Percentiles rank a stretch among this genome's conserved stretches.
These are phyloP conservation scores for Pristionchus japonicus DNA, from an alignment of 2,888 invertebrate genomes.

Conservation along the genomic window DNA sequence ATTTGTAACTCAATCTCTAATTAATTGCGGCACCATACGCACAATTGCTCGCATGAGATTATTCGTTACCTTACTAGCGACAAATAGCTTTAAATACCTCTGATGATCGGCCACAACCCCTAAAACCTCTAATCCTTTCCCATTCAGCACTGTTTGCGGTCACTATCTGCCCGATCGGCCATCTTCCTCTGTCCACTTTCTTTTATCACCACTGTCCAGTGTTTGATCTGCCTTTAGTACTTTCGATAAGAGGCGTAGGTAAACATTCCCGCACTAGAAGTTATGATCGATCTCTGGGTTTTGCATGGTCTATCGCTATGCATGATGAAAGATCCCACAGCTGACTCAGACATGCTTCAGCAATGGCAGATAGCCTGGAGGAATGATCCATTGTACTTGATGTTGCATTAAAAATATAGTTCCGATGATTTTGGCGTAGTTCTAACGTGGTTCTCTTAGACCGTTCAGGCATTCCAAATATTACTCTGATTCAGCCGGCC, in stretches of 20 bases:
- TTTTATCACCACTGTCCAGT: constrained; percentile 23
- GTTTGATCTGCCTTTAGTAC: constrained; percentile 24
- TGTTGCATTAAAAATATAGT: too few species aligned
- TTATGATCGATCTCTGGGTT: neutral
- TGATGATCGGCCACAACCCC: too few species aligned
- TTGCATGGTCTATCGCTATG: neutral
- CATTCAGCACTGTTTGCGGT: constrained; percentile 4
- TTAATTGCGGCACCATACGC: too few species aligned
- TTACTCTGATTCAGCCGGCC: neutral
- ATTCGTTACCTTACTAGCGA: neutral
- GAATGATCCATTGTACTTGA: neutral
- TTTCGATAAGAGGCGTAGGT: neutral
- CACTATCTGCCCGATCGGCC: neutral
- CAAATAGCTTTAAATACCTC: neutral
- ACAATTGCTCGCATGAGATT: too few species aligned
- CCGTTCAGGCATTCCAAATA: neutral
- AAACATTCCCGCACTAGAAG: neutral
- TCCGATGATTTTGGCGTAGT: too few species aligned
- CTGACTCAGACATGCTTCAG: too few species aligned
- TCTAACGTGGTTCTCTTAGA: too few species aligned
- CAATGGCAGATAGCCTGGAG: too few species aligned
- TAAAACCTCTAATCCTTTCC: neutral
- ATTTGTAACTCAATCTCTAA: too few species aligned
- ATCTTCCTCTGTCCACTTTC: constrained; percentile 1
- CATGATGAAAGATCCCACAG: neutral